Evolutionary conservation across 1,140 invertebrate species (phyloP), one percentile per base, ranked within the genome.

Genomic region (Ceratosolen solmsi): DNA sequence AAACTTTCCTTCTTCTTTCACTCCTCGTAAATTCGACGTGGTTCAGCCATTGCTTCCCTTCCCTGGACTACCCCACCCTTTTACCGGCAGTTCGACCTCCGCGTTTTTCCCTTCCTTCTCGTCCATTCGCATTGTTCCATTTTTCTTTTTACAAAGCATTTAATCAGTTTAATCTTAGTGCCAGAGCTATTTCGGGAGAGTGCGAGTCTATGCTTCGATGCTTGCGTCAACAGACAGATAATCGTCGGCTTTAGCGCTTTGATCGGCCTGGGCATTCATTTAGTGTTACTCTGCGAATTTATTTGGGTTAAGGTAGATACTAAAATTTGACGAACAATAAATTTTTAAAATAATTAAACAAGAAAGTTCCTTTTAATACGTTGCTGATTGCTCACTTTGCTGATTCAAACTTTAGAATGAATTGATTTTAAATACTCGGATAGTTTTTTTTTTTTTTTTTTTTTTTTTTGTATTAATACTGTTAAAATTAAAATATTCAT

Each of bases 1-100:
- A 82, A 58, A 78, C 74, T 78, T 78, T 78, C 81, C 65, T 36
- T 82, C 81, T 65, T 79, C 81, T 65, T 82, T 82, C 68, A 78
- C 68, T 72, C 41, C 75, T 73, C 81, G 72, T 68, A 75, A 82
- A 75, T 75, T 63, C 68, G 54, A 82, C 73, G 27, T 71, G 54
- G 56, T 46, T 60, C 41, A 74, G 54, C 65, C 7, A 63, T n/a
- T 33, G 41, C 46, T 13, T 54, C 30, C 22, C 65, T 58, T 80
- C 33, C n/a, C 25, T n/a, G n/a, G n/a, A n/a, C n/a, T n/a, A n/a
- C n/a, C n/a, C n/a, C n/a, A n/a, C n/a, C n/a, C n/a, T n/a, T 60
- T 65, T 80, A 54, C 73, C 73, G 38, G 58, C 27, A 5, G n/a
- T 30, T 11, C 15, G 20, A 22, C 4, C 49, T 7, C 3, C 38